phyloP scores from a whole-genome alignment of 2,797 vertebrate genomes.

The Anabacerthia variegaticeps region DNA sequence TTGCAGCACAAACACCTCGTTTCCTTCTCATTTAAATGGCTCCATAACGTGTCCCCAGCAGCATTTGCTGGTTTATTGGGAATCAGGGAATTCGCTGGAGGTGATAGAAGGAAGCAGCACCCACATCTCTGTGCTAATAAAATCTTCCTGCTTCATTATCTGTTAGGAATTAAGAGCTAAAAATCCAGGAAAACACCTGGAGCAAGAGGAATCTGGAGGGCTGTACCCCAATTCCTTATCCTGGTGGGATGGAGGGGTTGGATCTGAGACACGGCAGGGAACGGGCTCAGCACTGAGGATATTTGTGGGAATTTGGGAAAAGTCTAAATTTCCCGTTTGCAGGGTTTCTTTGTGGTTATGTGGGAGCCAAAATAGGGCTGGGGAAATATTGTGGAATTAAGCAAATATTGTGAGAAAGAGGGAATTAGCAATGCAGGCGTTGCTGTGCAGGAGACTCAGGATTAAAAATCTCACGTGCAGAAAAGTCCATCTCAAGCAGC shows the following conservation, averaged over 20 bases:
- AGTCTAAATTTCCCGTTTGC: not conserved
- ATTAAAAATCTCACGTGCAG: not conserved
- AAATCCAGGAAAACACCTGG: not conserved
- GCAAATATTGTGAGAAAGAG: not conserved
- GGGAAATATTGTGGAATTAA: not conserved
- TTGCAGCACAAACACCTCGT: not conserved
- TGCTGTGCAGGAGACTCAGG: not conserved
- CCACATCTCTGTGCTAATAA: accelerated
- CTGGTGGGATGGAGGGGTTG: accelerated
- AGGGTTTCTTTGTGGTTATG: not conserved
- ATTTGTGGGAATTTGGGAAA: not conserved
- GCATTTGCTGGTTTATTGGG: constrained; percentile 20
- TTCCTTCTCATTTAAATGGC: constrained; percentile 28
- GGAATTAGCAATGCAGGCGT: accelerated
- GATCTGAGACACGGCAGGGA: accelerated
- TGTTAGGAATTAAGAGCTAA: not conserved
- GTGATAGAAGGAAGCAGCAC: not conserved
- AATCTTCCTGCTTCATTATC: not conserved
- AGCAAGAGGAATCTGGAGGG: not conserved
- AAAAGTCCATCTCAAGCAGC: not conserved
- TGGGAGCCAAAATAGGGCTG: not conserved
- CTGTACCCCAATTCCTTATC: accelerated
- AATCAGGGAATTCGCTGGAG: not conserved
- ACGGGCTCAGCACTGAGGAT: accelerated
- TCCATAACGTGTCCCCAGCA: constrained; percentile 35